These are phyloP conservation scores for Brachionus plicatilis DNA, from an alignment of 1,140 invertebrate species.

Conservation along the genomic window DNA sequence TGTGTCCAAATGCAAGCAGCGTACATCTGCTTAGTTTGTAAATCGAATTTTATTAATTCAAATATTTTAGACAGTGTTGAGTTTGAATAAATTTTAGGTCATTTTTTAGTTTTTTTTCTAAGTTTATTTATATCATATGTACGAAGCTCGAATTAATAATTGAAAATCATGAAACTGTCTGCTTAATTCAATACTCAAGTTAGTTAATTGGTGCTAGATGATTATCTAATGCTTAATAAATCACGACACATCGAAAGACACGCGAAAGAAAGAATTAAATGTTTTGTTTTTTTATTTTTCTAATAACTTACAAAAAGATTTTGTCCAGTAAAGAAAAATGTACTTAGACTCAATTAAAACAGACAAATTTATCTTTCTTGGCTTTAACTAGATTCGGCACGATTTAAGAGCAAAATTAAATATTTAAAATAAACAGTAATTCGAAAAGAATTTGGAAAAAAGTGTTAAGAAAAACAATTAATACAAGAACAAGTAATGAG, in stretches of 20 bases:
- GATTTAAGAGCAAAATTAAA: neutral
- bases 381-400: neutral
- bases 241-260: neutral
- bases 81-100: neutral
- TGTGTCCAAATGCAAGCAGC: neutral
- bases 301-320: neutral
- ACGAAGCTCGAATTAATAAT: neutral
- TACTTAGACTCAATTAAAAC: neutral
- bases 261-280: neutral
- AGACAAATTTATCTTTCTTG: neutral
- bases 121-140: neutral
- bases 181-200: neutral
- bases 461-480: neutral
- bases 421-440: neutral
- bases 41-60: neutral
- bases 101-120: neutral
- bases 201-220: neutral
- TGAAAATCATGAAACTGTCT: neutral
- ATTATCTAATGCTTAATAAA: neutral
- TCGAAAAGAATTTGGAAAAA: neutral
- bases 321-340: neutral
- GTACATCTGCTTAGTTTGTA: neutral
- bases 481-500: neutral
- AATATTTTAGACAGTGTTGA: too few relatives aligned
- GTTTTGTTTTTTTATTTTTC: too few relatives aligned